phyloP scores from a whole-genome alignment of 2,113 vertebrate genomes.

The Megalops atlanticus region DNA sequence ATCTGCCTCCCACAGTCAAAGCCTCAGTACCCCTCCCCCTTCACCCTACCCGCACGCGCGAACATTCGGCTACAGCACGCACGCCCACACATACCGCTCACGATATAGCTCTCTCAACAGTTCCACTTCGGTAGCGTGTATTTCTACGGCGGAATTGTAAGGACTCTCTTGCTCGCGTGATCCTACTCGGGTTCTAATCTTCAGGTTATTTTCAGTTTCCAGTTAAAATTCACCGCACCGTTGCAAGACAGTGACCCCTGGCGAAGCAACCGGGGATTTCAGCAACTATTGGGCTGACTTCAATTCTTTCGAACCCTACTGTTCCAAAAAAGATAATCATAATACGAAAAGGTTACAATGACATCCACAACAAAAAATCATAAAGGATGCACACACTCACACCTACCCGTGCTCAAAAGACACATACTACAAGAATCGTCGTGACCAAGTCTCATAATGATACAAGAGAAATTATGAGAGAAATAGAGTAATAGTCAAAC shows the following conservation, averaged over 20 bases:
- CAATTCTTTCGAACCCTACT: neutral
- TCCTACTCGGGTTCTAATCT: constrained; percentile 3
- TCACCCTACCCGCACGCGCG: neutral
- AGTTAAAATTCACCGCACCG: neutral
- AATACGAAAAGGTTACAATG: neutral
- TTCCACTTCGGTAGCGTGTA: neutral
- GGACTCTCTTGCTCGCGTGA: constrained; percentile 11
- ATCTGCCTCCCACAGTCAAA: constrained; percentile 62
- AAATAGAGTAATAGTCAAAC: no score
- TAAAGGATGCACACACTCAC: neutral
- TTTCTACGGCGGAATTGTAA: neutral
- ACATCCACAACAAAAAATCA: neutral
- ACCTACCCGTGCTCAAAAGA: no score
- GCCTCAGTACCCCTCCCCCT: constrained; percentile 32
- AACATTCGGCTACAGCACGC: neutral
- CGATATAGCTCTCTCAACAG: neutral
- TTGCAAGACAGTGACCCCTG: constrained; percentile 11
- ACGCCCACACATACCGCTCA: neutral
- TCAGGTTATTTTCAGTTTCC: neutral
- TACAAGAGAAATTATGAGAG: no score
- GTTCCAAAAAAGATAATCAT: neutral
- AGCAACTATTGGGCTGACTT: neutral
- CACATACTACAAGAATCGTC: no score
- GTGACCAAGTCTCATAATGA: no score
- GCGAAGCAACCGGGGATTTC: neutral